phyloP scores from a whole-genome alignment of 2,113 vertebrate genomes.

The rabbit (Oryctolagus cuniculus) region DNA sequence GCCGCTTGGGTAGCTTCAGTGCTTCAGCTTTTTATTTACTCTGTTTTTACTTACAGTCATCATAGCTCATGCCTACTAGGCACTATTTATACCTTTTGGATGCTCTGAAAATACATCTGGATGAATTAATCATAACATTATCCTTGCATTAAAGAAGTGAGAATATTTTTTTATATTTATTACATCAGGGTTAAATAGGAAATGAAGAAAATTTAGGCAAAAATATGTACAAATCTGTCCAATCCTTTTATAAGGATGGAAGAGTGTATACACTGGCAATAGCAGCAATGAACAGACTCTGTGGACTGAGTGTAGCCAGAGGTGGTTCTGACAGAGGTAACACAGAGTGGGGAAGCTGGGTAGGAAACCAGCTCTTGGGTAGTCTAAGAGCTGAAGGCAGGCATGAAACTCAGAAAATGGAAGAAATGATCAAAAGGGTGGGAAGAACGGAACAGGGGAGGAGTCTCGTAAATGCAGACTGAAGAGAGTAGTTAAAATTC shows the following conservation, averaged over 20 bases:
- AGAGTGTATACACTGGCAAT: neutral
- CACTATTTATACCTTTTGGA: neutral
- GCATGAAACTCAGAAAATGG: neutral
- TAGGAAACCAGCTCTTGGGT: neutral
- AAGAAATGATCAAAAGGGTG: neutral
- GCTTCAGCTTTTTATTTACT: neutral
- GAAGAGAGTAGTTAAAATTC: neutral
- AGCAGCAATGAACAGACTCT: neutral
- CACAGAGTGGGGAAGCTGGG: neutral
- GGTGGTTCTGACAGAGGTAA: neutral
- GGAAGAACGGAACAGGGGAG: neutral
- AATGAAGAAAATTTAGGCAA: neutral
- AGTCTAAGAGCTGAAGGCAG: neutral
- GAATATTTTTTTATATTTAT: constrained; percentile 14
- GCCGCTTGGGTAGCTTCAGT: neutral
- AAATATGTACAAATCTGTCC: neutral
- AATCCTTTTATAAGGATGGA: neutral
- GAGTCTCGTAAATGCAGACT: neutral
- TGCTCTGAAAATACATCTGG: constrained; percentile 18
- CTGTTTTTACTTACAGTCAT: neutral
- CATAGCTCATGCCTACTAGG: neutral
- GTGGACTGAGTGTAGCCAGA: neutral
- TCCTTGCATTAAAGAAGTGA: neutral
- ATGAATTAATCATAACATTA: neutral
- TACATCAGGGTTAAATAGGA: constrained; percentile 21